These are phyloP conservation scores for Plebejus anna DNA, from an alignment of 2,888 invertebrate species.

Conservation along the genomic window DNA sequence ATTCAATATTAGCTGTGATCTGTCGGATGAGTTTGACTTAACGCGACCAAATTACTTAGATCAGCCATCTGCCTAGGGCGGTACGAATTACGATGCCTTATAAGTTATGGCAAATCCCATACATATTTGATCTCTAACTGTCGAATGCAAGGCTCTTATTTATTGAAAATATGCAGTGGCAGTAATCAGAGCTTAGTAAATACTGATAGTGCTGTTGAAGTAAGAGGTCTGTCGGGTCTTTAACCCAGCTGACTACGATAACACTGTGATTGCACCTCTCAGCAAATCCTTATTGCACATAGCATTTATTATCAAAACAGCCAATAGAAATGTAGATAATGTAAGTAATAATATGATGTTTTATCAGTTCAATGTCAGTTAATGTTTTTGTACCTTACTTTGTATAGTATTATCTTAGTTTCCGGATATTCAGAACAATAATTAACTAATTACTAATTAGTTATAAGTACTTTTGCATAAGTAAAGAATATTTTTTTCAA, in stretches of 20 bases:
- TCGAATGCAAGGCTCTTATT: not conserved
- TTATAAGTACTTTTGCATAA: not conserved
- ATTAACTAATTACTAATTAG: not conserved
- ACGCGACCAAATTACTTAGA: too few species aligned
- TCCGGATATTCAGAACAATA: too few species aligned
- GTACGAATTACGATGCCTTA: not conserved
- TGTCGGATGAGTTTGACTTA: too few species aligned
- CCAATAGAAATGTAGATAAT: not conserved
- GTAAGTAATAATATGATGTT: not conserved
- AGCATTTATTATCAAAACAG: not conserved
- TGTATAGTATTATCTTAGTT: too few species aligned
- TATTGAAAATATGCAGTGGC: not conserved
- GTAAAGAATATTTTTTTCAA: not conserved
- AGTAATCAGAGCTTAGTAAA: not conserved
- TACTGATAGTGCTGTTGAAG: not conserved
- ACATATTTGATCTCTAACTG: not conserved
- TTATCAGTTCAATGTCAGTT: constrained; percentile 9
- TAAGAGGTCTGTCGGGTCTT: not conserved
- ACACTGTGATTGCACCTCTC: not conserved
- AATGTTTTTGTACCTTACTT: not conserved
- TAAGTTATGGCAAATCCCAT: not conserved
- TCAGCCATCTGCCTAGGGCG: too few species aligned
- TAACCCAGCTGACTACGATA: constrained; percentile 4
- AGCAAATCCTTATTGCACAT: not conserved
- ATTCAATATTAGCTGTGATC: too few species aligned